These are phyloP conservation scores for Polypedilum pembai DNA, from an alignment of 1,140 invertebrate genomes.

Conservation along the genomic window DNA sequence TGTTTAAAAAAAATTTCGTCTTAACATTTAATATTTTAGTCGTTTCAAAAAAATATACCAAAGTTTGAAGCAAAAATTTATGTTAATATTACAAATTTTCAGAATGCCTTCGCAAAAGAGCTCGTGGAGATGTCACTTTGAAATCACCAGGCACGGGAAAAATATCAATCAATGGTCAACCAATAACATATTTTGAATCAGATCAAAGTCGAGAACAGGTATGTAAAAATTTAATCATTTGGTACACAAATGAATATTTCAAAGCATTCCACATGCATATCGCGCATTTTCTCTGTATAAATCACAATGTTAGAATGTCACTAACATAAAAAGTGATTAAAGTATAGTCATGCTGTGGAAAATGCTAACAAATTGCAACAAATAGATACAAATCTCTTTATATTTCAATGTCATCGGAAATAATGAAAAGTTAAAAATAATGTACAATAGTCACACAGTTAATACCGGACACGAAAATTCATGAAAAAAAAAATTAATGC, in stretches of 20 bases:
- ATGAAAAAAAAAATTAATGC: too few relatives aligned
- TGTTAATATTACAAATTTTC: slow-evolving; percentile 32
- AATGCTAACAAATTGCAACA: background rate
- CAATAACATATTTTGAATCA: slow-evolving; percentile 66
- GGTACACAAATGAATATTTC: too few relatives aligned
- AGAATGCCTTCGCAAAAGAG: slow-evolving; percentile 66
- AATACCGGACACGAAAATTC: background rate
- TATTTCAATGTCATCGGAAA: slow-evolving; percentile 3
- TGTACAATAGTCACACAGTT: background rate
- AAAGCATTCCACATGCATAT: too few relatives aligned
- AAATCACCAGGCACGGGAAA: slow-evolving; percentile 69
- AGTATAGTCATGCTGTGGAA: background rate
- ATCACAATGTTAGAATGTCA: too few relatives aligned
- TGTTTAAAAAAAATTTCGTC: too few relatives aligned
- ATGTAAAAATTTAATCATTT: slow-evolving; percentile 36
- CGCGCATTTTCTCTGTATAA: too few relatives aligned
- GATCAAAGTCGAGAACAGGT: slow-evolving; percentile 68
- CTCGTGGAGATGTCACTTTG: slow-evolving; percentile 59
- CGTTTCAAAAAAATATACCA: too few relatives aligned
- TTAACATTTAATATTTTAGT: too few relatives aligned
- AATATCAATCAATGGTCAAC: slow-evolving; percentile 71
- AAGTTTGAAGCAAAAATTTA: too few relatives aligned
- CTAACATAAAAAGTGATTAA: slow-evolving; percentile 30
- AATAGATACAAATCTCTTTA: background rate
- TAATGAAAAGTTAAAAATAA: slow-evolving; percentile 20